phyloP scores from a whole-genome alignment of 1,140 invertebrate species.

The Luehdorfia chinensis region DNA sequence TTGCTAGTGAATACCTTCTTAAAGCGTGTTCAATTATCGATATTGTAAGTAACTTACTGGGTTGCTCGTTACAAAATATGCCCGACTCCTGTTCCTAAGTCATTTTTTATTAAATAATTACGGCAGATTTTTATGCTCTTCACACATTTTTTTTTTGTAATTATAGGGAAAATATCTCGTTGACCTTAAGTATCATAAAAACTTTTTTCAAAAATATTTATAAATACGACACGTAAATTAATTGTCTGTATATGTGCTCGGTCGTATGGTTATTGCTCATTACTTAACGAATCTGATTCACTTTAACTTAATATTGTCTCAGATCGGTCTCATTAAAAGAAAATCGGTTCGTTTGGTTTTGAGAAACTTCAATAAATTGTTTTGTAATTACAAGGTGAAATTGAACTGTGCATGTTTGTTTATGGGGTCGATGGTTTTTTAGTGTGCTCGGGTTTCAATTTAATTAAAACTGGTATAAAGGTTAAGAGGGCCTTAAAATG shows the following conservation, averaged over 20 bases:
- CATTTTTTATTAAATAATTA: too few relatives aligned
- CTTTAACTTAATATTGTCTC: neutral
- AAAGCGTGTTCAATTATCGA: too few relatives aligned
- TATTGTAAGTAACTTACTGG: too few relatives aligned
- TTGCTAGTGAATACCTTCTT: too few relatives aligned
- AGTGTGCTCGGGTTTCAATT: neutral
- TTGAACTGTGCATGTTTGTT: constrained; percentile 1
- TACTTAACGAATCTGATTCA: constrained; percentile 6
- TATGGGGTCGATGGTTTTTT: neutral
- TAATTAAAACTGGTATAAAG: neutral
- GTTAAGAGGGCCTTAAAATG: neutral
- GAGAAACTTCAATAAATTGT: constrained; percentile 3
- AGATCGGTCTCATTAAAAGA: constrained; percentile 8
- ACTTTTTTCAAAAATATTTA: too few relatives aligned
- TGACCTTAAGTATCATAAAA: too few relatives aligned
- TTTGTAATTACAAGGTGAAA: constrained; percentile 5
- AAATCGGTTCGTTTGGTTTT: constrained; percentile 4
- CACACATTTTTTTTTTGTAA: too few relatives aligned
- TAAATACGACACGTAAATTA: too few relatives aligned
- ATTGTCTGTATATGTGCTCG: constrained; percentile 2
- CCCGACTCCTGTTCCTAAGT: too few relatives aligned
- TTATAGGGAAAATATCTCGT: too few relatives aligned
- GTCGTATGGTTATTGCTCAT: neutral
- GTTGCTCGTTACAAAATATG: too few relatives aligned
- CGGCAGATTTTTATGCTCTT: too few relatives aligned